Evolutionary conservation across 2,888 invertebrate genomes (phyloP).

Genomic region (Morpho helenor): DNA sequence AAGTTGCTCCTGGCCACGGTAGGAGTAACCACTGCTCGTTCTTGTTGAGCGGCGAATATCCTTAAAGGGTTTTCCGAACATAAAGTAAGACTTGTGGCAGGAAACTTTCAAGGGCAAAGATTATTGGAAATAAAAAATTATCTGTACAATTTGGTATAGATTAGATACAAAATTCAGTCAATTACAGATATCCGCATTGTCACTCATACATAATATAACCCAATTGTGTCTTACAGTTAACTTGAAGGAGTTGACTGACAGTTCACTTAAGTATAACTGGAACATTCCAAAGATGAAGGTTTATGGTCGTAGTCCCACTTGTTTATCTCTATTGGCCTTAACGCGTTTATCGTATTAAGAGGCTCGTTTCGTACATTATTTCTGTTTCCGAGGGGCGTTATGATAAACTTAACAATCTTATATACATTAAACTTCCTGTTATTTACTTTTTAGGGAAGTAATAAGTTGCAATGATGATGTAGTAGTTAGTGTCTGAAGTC

Average conservation of each 20-base stretch:
- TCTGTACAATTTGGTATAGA: too few relatives aligned
- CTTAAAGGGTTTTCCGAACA: too few relatives aligned
- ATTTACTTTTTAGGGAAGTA: not conserved
- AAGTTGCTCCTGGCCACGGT: too few relatives aligned
- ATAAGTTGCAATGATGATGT: too few relatives aligned
- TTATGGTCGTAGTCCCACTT: conserved; percentile 63
- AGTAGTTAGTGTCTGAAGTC: too few relatives aligned
- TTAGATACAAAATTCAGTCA: conserved; percentile 41
- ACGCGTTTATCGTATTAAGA: conserved; percentile 72
- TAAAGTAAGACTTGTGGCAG: too few relatives aligned
- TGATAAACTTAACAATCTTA: conserved; percentile 58
- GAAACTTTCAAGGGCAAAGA: too few relatives aligned
- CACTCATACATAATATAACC: conserved; percentile 36
- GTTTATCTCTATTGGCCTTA: conserved; percentile 69
- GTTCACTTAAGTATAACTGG: conserved; percentile 43
- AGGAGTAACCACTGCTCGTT: too few relatives aligned
- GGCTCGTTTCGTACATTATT: conserved; percentile 43
- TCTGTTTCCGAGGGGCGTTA: conserved; percentile 54
- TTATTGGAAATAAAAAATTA: too few relatives aligned
- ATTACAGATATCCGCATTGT: conserved; percentile 33
- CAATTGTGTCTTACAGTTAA: conserved; percentile 30
- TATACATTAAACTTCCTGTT: conserved; percentile 33
- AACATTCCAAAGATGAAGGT: conserved; percentile 47
- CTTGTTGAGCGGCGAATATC: too few relatives aligned
- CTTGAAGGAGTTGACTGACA: conserved; percentile 34